phyloP scores from a whole-genome alignment of 2,888 invertebrate genomes.

The Tinea semifulvella region DNA sequence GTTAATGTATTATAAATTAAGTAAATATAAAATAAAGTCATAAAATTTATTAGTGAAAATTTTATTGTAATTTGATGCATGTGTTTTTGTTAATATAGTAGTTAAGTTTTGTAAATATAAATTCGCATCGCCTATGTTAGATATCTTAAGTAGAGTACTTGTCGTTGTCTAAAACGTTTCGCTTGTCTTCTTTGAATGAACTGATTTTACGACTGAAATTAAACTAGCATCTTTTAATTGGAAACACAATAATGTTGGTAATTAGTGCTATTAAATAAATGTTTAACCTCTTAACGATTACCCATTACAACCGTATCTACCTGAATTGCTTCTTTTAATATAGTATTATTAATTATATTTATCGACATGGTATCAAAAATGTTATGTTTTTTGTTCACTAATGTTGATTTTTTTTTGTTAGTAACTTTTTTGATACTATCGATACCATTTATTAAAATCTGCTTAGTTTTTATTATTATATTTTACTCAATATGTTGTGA shows the following conservation, averaged over 20 bases:
- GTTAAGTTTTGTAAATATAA: no score
- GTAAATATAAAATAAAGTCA: no score
- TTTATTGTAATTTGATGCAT: no score
- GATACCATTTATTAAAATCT: not conserved
- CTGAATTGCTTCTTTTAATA: not conserved
- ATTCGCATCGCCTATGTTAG: no score
- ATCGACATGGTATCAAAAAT: not conserved
- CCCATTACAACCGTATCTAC: not conserved
- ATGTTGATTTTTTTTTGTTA: not conserved
- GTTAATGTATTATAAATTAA: no score
- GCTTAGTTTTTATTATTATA: not conserved
- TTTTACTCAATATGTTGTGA: constrained; percentile 1
- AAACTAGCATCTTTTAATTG: not conserved
- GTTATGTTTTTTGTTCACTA: not conserved
- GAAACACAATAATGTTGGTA: not conserved
- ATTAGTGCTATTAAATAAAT: not conserved
- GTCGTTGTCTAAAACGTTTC: no score
- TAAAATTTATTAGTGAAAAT: no score
- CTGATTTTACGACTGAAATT: constrained; percentile 4
- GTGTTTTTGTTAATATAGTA: no score
- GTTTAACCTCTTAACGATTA: not conserved
- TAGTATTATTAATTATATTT: constrained; percentile 1
- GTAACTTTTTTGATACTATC: not conserved
- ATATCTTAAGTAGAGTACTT: no score
- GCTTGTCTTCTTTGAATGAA: no score